phyloP scores from a whole-genome alignment of 2,888 invertebrate species.

The Dolichomitus sp. region DNA sequence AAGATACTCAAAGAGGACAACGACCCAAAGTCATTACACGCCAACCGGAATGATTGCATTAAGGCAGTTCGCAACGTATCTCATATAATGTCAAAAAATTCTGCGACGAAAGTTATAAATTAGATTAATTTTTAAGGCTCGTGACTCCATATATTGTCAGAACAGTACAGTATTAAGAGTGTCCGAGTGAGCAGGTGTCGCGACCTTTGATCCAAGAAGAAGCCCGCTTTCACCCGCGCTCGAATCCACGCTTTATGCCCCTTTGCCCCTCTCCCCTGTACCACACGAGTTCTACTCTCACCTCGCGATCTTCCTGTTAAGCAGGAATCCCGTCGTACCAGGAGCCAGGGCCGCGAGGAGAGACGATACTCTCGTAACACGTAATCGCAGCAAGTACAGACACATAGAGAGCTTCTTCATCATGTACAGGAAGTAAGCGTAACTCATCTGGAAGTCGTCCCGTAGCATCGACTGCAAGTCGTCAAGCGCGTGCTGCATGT shows the following conservation, averaged over 20 bases:
- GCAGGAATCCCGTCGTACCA: slow-evolving; percentile 51
- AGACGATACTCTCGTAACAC: slow-evolving; percentile 45
- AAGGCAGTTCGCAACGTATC: background rate
- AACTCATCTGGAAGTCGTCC: slow-evolving; percentile 49
- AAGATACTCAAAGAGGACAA: slow-evolving; percentile 16
- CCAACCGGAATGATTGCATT: slow-evolving; percentile 3
- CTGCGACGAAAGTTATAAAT: background rate
- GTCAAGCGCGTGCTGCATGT: background rate
- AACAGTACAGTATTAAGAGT: slow-evolving; percentile 20
- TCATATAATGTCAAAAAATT: background rate
- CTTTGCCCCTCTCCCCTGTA: slow-evolving; percentile 17
- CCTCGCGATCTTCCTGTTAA: slow-evolving; percentile 64
- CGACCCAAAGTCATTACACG: slow-evolving; percentile 11
- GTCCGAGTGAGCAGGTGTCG: slow-evolving; percentile 68
- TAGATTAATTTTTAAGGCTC: background rate
- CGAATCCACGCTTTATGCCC: slow-evolving; percentile 60
- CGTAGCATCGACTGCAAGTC: slow-evolving; percentile 5
- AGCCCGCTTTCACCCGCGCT: slow-evolving; percentile 70
- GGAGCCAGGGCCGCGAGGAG: slow-evolving; percentile 7
- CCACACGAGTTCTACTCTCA: slow-evolving; percentile 60
- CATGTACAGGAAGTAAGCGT: slow-evolving; percentile 49
- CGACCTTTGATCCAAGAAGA: slow-evolving; percentile 69
- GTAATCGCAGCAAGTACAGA: slow-evolving; percentile 24
- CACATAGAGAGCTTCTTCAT: slow-evolving; percentile 42
- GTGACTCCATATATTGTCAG: background rate